These are phyloP conservation scores for Drosophila pseudoananassae DNA, from an alignment of 1,140 invertebrate genomes.

Conservation along the genomic window DNA sequence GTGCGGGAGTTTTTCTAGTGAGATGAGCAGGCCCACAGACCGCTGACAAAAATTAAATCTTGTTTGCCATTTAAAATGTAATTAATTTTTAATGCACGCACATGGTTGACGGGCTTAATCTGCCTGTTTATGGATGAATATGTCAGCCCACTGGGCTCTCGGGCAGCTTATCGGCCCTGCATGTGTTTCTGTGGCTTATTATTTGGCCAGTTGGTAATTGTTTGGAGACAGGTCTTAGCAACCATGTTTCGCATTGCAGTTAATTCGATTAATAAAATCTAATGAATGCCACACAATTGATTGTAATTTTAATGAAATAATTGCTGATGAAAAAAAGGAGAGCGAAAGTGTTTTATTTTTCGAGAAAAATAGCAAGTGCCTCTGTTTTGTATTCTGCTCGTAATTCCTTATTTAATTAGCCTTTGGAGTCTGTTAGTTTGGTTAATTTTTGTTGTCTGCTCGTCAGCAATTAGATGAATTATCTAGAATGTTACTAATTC, in stretches of 20 bases:
- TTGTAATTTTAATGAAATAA: constrained; percentile 10
- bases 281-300: constrained; percentile 13
- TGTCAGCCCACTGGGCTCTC: neutral
- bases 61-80: constrained; percentile 62
- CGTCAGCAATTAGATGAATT: constrained; percentile 36
- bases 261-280: constrained; percentile 49
- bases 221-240: constrained; percentile 27
- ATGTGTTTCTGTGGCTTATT: constrained; percentile 48
- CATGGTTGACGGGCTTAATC: constrained; percentile 30
- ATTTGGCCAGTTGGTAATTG: constrained; percentile 42
- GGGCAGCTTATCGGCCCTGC: constrained; percentile 22
- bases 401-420: constrained; percentile 29
- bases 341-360: neutral
- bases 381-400: neutral
- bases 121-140: constrained; percentile 42
- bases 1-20: constrained; percentile 5
- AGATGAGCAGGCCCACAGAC: constrained; percentile 7
- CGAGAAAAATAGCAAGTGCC: neutral
- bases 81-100: constrained; percentile 67
- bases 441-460: constrained; percentile 23
- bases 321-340: neutral
- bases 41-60: constrained; percentile 29
- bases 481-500: constrained; percentile 42
- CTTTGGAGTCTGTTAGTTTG: constrained; percentile 12
- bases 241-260: constrained; percentile 20